phyloP scores from a whole-genome alignment of 2,888 invertebrate species.

The Pharmacophagus antenor region DNA sequence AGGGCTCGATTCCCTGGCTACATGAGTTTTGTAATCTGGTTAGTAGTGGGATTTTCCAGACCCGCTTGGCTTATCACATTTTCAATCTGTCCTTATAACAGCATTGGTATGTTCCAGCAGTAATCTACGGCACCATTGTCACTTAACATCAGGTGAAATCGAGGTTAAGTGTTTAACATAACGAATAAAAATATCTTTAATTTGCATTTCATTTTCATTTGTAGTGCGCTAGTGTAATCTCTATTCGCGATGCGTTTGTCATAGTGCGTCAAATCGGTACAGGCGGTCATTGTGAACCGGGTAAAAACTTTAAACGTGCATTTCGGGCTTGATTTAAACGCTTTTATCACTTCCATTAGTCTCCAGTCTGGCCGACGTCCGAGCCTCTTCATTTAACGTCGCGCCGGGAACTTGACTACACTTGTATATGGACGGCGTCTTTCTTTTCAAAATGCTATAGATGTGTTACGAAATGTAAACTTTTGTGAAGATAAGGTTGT shows the following conservation, averaged over 20 bases:
- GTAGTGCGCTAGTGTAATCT: not conserved
- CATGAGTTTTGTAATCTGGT: no score
- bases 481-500: not conserved
- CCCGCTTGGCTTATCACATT: no score
- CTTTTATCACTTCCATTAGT: constrained; percentile 23
- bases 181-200: no score
- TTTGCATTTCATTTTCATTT: not conserved
- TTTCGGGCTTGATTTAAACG: constrained; percentile 21
- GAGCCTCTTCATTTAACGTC: constrained; percentile 26
- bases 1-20: no score
- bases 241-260: not conserved
- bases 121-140: no score
- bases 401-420: not conserved
- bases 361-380: constrained; percentile 16
- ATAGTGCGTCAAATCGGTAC: not conserved
- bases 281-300: not conserved
- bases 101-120: no score
- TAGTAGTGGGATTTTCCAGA: no score
- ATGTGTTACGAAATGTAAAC: no score
- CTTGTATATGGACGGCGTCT: no score
- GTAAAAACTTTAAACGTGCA: constrained; percentile 19
- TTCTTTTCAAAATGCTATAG: not conserved
- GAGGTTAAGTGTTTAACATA: no score
- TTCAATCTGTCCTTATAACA: no score
- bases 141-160: no score